These are phyloP conservation scores for Tetragonula carbonaria DNA, from an alignment of 2,888 invertebrate genomes.

Conservation along the genomic window DNA sequence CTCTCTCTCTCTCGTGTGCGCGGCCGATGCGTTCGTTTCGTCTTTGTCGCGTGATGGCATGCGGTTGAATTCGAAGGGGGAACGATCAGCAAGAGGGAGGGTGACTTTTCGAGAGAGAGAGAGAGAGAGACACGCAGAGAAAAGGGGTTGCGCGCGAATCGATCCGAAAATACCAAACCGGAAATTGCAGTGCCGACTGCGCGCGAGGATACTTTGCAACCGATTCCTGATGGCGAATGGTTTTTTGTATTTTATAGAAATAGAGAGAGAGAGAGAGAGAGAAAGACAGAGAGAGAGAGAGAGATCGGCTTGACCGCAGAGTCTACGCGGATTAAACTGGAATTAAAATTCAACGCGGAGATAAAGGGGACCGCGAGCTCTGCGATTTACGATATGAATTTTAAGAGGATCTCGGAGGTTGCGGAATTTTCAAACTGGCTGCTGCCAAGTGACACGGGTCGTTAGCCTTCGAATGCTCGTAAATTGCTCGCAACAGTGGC, in stretches of 20 bases:
- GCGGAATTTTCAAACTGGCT: conserved; percentile 9
- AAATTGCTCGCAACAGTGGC: conserved; percentile 3
- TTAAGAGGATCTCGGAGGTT: not conserved
- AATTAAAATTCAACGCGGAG: conserved; percentile 3
- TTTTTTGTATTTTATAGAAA: not conserved
- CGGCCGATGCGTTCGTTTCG: not conserved
- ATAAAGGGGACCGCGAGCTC: not conserved
- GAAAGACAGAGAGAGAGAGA: conserved; percentile 1
- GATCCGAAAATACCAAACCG: conserved; percentile 76
- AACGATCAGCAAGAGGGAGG: conserved; percentile 35
- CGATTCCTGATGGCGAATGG: conserved; percentile 38
- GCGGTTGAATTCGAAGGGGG: conserved; percentile 64
- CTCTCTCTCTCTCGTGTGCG: not conserved
- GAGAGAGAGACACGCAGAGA: conserved; percentile 49
- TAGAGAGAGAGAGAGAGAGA: not conserved
- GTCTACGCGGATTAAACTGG: conserved; percentile 6
- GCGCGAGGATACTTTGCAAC: conserved; percentile 45
- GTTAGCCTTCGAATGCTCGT: not conserved
- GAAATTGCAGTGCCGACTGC: conserved; percentile 66
- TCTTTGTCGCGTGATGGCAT: conserved; percentile 50
- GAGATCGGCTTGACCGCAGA: not conserved
- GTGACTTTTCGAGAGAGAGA: conserved; percentile 49
- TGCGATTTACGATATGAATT: not conserved
- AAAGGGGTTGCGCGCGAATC: conserved; percentile 77
- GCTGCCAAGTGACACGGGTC: conserved; percentile 20